These are phyloP conservation scores for Meteorus cinctellus DNA, from an alignment of 2,888 invertebrate species.

Conservation along the genomic window DNA sequence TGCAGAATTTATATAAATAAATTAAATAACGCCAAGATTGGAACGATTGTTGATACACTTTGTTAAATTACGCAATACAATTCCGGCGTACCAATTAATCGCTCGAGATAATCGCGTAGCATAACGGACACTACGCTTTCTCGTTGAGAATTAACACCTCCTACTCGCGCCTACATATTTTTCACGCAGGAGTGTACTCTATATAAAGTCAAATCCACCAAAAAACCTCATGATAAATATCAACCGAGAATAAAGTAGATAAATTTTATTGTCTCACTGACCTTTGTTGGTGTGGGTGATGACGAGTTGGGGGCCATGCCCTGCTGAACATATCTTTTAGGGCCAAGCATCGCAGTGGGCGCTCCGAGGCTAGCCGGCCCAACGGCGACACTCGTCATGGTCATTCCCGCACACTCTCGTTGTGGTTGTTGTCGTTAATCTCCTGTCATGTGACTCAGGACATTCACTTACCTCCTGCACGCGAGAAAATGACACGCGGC, in stretches of 20 bases:
- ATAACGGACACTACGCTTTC: conserved; percentile 52
- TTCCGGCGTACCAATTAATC: conserved; percentile 52
- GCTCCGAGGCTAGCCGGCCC: conserved; percentile 71
- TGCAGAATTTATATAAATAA: not conserved
- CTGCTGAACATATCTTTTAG: conserved; percentile 69
- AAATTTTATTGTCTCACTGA: conserved; percentile 48
- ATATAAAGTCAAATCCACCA: no score
- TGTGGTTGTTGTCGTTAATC: conserved; percentile 26
- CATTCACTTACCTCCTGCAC: conserved; percentile 23
- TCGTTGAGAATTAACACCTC: conserved; percentile 37
- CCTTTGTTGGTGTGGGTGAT: conserved; percentile 64
- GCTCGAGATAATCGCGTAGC: conserved; percentile 50
- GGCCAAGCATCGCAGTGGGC: conserved; percentile 67
- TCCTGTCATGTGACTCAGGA: conserved; percentile 28
- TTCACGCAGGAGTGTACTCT: not conserved
- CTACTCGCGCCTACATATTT: not conserved
- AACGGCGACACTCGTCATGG: conserved; percentile 73
- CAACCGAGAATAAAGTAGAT: not conserved
- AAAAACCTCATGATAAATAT: not conserved
- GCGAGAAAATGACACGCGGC: conserved; percentile 20
- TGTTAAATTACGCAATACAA: conserved; percentile 34
- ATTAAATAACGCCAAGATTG: conserved; percentile 19
- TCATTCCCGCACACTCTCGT: conserved; percentile 69
- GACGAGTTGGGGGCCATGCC: conserved; percentile 60
- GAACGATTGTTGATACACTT: not conserved